These are phyloP conservation scores for Caretta caretta DNA, from an alignment of 2,113 vertebrate genomes.

Conservation along the genomic window DNA sequence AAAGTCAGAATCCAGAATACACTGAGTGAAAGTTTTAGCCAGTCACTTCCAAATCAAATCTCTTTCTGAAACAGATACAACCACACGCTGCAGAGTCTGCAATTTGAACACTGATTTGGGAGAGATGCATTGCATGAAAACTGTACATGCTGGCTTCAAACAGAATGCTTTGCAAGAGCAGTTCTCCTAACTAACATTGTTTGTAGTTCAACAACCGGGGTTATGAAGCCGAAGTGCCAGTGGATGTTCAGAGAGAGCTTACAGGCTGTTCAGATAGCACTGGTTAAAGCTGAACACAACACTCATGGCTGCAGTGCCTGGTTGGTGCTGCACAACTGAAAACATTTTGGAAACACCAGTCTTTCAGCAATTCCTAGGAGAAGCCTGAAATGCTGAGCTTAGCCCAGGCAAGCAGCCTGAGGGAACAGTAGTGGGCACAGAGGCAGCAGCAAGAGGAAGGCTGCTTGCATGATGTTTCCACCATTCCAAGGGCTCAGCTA, in stretches of 20 bases:
- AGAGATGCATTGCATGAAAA: neutral
- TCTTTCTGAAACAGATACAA: neutral
- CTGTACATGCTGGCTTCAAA: neutral
- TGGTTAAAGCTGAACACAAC: neutral
- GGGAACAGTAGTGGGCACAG: neutral
- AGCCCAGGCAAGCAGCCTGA: too few species aligned
- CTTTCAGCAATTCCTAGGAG: neutral
- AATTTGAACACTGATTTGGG: neutral
- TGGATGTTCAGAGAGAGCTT: neutral
- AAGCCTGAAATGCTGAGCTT: neutral
- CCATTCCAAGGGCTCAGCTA: neutral
- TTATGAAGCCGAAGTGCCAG: neutral
- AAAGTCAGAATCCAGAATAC: neutral
- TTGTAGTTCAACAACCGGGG: neutral
- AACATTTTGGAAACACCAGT: neutral
- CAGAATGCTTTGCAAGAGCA: rapidly evolving
- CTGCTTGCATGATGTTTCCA: neutral
- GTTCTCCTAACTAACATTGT: neutral
- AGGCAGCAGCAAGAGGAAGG: neutral
- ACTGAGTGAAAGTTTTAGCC: neutral
- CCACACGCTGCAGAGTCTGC: neutral
- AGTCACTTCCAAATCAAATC: neutral
- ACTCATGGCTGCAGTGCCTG: too few species aligned
- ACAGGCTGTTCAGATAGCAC: neutral
- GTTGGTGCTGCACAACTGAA: neutral